These are phyloP conservation scores for Subacronicta megacephala DNA, from an alignment of 2,888 invertebrate species.

Conservation along the genomic window DNA sequence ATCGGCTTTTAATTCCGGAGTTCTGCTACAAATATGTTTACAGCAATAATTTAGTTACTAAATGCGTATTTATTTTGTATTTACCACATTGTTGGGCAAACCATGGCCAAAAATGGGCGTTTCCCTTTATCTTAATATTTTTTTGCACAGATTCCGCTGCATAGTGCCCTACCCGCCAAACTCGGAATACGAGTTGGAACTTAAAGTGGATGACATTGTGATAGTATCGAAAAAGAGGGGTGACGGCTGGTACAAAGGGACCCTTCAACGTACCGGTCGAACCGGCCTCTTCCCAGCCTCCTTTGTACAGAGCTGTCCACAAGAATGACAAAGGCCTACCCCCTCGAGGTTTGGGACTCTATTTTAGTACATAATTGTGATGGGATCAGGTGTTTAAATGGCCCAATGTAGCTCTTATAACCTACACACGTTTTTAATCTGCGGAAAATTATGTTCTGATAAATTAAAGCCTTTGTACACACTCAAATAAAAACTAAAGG, in stretches of 20 bases:
- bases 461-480: too few relatives aligned
- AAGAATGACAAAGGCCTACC: constrained; percentile 68
- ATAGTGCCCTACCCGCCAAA: constrained; percentile 98
- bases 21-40: too few relatives aligned
- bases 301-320: constrained; percentile 93
- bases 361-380: constrained; percentile 55
- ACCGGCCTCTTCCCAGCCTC: constrained; percentile 98
- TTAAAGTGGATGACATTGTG: constrained; percentile 97
- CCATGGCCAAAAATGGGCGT: too few relatives aligned
- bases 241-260: constrained; percentile 99
- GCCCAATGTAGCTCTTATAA: constrained; percentile 31
- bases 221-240: constrained; percentile 97
- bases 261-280: constrained; percentile 96
- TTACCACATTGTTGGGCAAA: too few relatives aligned
- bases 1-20: too few relatives aligned
- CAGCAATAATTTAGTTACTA: too few relatives aligned
- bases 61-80: too few relatives aligned
- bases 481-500: too few relatives aligned
- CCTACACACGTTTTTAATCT: background rate
- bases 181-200: constrained; percentile 96
- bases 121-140: too few relatives aligned
- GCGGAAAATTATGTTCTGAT: background rate
- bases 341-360: constrained; percentile 63
- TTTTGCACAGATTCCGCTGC: constrained; percentile 93
- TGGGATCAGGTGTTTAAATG: constrained; percentile 46